Percentiles rank a stretch among this genome's conserved stretches.
These are phyloP conservation scores for Azorinus chamasolen DNA, from an alignment of 2,888 invertebrate genomes.

Conservation along the genomic window DNA sequence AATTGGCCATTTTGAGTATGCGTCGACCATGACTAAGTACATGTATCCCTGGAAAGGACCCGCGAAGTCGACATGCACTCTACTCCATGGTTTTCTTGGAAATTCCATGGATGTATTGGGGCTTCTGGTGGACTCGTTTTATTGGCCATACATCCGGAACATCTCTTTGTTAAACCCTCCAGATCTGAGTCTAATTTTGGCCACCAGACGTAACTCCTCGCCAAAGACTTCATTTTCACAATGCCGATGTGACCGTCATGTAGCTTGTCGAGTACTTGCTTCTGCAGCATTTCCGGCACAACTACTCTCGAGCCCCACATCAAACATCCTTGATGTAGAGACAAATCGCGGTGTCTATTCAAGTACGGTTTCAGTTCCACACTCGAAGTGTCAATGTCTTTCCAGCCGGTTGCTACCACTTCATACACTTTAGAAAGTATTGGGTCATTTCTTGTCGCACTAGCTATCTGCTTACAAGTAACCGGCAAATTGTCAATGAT, in stretches of 20 bases:
- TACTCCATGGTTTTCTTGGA: slow-evolving; percentile 63
- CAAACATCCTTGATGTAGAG: slow-evolving; percentile 10
- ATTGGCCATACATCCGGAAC: slow-evolving; percentile 55
- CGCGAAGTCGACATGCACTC: slow-evolving; percentile 71
- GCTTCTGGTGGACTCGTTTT: slow-evolving; percentile 53
- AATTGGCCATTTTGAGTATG: slow-evolving; percentile 86
- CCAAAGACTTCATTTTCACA: slow-evolving; percentile 64
- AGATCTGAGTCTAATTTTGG: slow-evolving; percentile 58
- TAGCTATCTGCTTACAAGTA: slow-evolving; percentile 19
- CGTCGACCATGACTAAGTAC: slow-evolving; percentile 84
- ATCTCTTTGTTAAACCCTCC: slow-evolving; percentile 22
- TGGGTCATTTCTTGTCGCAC: slow-evolving; percentile 38
- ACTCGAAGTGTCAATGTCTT: background rate
- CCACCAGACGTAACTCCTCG: slow-evolving; percentile 69
- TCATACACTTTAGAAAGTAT: slow-evolving; percentile 42
- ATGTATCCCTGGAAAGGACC: slow-evolving; percentile 61
- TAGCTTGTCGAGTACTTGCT: background rate
- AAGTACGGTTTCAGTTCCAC: slow-evolving; percentile 23
- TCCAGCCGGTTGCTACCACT: slow-evolving; percentile 18
- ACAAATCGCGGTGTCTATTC: slow-evolving; percentile 45
- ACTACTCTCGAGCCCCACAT: slow-evolving; percentile 37
- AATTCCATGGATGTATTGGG: slow-evolving; percentile 60
- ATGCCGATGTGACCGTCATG: slow-evolving; percentile 63
- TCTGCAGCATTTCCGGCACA: background rate
- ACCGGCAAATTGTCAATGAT: slow-evolving; percentile 75